Evolutionary conservation across 2,888 invertebrate species (phyloP).

Genomic region (Eutolmus rufibarbis): DNA sequence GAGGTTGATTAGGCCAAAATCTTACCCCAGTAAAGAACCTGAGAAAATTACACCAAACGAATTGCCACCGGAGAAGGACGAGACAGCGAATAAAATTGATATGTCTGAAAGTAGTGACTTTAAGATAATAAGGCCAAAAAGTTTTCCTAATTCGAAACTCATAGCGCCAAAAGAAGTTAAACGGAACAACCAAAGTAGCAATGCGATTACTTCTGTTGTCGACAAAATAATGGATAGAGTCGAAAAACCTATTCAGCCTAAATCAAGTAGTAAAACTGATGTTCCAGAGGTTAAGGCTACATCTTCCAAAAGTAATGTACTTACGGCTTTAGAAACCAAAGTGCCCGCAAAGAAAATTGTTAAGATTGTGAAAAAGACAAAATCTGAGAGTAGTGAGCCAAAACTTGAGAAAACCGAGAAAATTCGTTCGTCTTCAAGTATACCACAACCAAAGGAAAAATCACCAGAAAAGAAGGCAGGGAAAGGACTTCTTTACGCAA

Average conservation of each 20-base stretch:
- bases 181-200: conserved; percentile 54
- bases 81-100: conserved; percentile 43
- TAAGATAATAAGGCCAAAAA: conserved; percentile 66
- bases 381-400: conserved; percentile 34
- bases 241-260: conserved; percentile 24
- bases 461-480: conserved; percentile 69
- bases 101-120: conserved; percentile 52
- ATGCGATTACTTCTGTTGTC: conserved; percentile 51
- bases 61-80: conserved; percentile 9
- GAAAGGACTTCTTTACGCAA: conserved; percentile 72
- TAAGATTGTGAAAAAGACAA: conserved; percentile 51
- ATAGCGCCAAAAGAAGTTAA: conserved; percentile 59
- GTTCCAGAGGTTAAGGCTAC: conserved; percentile 9
- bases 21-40: conserved; percentile 65
- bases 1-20: conserved; percentile 66
- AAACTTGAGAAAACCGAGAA: conserved; percentile 53
- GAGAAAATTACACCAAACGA: conserved; percentile 47
- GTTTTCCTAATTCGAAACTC: conserved; percentile 66
- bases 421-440: conserved; percentile 54
- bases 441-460: conserved; percentile 56
- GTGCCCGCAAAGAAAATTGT: conserved; percentile 48
- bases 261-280: conserved; percentile 6
- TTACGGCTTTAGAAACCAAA: conserved; percentile 34
- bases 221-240: conserved; percentile 45
- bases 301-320: conserved; percentile 11